phyloP scores from a whole-genome alignment of 2,113 vertebrate species.

The Epinephelus cyanopodus region DNA sequence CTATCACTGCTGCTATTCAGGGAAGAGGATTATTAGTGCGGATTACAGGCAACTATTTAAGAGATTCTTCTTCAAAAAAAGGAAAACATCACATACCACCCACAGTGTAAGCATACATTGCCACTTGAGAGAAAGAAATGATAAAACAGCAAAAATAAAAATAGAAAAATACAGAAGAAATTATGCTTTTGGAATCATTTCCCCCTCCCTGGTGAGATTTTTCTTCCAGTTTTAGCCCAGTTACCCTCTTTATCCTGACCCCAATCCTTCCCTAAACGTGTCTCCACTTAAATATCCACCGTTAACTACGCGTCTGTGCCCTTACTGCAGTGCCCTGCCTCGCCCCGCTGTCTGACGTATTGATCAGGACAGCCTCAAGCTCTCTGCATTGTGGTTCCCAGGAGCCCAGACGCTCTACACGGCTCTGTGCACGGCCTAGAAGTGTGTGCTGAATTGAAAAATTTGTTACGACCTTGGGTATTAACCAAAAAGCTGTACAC shows the following conservation, averaged over 20 bases:
- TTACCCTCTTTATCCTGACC: conserved; percentile 34
- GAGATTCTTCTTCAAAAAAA: conserved; percentile 26
- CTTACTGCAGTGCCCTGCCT: conserved; percentile 75
- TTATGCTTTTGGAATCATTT: not conserved
- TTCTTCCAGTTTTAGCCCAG: conserved; percentile 33
- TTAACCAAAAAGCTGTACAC: conserved; percentile 26
- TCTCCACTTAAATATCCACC: conserved; percentile 34
- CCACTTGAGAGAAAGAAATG: conserved; percentile 16
- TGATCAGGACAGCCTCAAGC: conserved; percentile 69
- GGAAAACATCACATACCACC: conserved; percentile 29
- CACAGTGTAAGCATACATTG: conserved; percentile 29
- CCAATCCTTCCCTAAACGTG: conserved; percentile 22
- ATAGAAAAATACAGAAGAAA: conserved; percentile 22
- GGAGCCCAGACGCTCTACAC: conserved; percentile 41
- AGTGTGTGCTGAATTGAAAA: conserved; percentile 16
- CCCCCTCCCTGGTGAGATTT: conserved; percentile 5
- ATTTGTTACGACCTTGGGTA: conserved; percentile 23
- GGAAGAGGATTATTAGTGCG: conserved; percentile 66
- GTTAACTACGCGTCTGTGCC: conserved; percentile 50
- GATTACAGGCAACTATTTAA: conserved; percentile 68
- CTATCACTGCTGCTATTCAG: conserved; percentile 62
- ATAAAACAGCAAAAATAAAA: conserved; percentile 23
- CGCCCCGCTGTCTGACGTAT: conserved; percentile 64
- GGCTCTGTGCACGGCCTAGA: conserved; percentile 4
- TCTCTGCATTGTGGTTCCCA: conserved; percentile 63